Evolutionary conservation across 1,140 invertebrate genomes (phyloP).

Genomic region (Caenorhabditis latens): DNA sequence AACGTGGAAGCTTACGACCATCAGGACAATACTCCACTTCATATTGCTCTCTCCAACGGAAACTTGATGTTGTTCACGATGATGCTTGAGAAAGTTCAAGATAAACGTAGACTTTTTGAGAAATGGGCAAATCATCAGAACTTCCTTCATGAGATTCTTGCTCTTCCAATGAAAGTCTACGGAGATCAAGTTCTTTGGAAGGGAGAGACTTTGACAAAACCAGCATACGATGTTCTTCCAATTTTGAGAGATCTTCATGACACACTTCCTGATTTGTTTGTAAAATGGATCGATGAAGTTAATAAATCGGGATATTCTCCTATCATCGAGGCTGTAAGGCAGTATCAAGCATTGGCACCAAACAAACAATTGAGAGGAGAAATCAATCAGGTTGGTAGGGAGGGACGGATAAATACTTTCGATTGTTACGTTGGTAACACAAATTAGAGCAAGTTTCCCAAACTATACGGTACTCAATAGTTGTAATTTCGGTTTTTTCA

Average conservation of each 20-base stretch:
- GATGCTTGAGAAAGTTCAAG: slow-evolving; percentile 48
- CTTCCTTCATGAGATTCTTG: slow-evolving; percentile 34
- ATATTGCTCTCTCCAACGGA: slow-evolving; percentile 60
- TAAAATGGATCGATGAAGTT: slow-evolving; percentile 39
- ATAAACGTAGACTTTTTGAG: slow-evolving; percentile 37
- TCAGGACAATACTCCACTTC: slow-evolving; percentile 57
- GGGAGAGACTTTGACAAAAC: slow-evolving; percentile 4
- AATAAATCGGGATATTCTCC: slow-evolving; percentile 48
- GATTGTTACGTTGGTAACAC: too few relatives aligned
- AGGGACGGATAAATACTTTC: too few relatives aligned
- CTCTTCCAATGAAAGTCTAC: slow-evolving; percentile 48
- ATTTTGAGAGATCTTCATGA: slow-evolving; percentile 51
- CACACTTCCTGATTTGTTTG: background rate
- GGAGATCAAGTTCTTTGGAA: slow-evolving; percentile 14
- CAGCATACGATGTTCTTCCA: slow-evolving; percentile 54
- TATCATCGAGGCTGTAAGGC: slow-evolving; percentile 18
- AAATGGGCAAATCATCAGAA: slow-evolving; percentile 20
- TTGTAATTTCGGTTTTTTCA: too few relatives aligned
- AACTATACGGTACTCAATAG: too few relatives aligned
- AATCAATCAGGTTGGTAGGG: background rate
- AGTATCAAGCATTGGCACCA: slow-evolving; percentile 9
- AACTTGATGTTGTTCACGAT: slow-evolving; percentile 53
- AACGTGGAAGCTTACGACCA: slow-evolving; percentile 40
- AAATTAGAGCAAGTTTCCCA: too few relatives aligned
- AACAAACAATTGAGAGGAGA: slow-evolving; percentile 33